A percentile compares a stretch with the other conserved stretches of the same genome.
These are phyloP conservation scores for Agapostemon virescens DNA, from an alignment of 2,888 invertebrate species.

Conservation along the genomic window DNA sequence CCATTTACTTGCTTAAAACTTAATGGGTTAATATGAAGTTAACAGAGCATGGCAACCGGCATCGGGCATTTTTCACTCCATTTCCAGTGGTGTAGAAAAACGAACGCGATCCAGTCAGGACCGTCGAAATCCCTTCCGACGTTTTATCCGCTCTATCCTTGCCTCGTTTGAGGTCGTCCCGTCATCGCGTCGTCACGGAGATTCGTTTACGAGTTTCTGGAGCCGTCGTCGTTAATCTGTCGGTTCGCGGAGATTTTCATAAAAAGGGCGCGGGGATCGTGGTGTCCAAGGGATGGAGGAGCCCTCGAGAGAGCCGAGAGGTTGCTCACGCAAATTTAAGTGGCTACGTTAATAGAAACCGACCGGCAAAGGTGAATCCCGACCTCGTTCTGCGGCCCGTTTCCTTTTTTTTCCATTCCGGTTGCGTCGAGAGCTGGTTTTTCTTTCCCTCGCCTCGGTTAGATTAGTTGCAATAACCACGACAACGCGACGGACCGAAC, in stretches of 20 bases:
- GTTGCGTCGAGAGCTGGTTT: not conserved
- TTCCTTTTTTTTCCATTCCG: conserved; percentile 1
- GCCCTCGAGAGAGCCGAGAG: not conserved
- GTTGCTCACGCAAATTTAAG: conserved; percentile 41
- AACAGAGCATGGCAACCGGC: not conserved
- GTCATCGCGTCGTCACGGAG: not conserved
- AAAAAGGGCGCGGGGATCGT: not conserved
- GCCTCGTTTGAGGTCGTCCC: conserved; percentile 6
- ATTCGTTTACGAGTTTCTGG: conserved; percentile 16
- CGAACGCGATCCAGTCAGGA: not conserved
- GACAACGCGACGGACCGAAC: conserved; percentile 26
- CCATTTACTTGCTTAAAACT: too few relatives aligned
- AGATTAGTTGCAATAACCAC: conserved; percentile 52
- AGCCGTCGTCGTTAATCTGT: conserved; percentile 19
- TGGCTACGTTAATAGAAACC: conserved; percentile 35
- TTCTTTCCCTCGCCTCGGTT: conserved; percentile 4
- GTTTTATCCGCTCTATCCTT: not conserved
- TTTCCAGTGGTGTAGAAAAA: not conserved
- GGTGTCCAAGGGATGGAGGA: not conserved
- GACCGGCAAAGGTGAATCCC: conserved; percentile 5
- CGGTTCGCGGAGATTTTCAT: conserved; percentile 3
- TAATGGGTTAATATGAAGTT: not conserved
- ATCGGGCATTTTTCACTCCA: not conserved
- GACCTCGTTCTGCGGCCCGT: not conserved
- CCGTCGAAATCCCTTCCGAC: not conserved